Evolutionary conservation across 2,888 invertebrate species (phyloP), one percentile per base, ranked within the genome.

Genomic region (Thysanoteuthis rhombus): DNA sequence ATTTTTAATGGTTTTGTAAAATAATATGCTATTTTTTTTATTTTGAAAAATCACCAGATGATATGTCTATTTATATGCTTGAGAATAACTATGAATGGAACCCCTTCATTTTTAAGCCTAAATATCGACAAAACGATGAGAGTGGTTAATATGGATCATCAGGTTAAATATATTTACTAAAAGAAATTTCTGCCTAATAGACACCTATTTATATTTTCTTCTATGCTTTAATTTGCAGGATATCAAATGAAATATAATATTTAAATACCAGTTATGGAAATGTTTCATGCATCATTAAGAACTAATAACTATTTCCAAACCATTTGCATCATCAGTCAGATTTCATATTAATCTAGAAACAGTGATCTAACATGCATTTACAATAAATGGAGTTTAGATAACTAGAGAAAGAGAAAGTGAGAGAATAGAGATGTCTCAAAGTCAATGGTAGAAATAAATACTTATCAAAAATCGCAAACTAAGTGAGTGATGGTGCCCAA

Each of bases 401-500:
- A 75, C 75, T 75, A 75, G n/a, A 75, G 10, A 75, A n/a, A 75
- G n/a, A 75, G 75, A 75, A 19, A 36, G 75, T 36, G 75, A 75
- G n/a, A 75, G n/a, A 75, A 75, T 36, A 75, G 75, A 75, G 75
- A 75, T 75, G 75, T 75, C 75, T n/a, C n/a, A 75, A 75, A 75
- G 75, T 75, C n/a, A 75, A 75, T n/a, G n/a, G 75, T n/a, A 75
- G 75, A 75, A 75, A 75, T 16, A 19, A 75, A 75, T 75, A 75
- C n/a, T 75, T 75, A 75, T 75, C n/a, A 75, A 75, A 75, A 75
- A 75, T 75, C 75, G 75, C 75, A 75, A 75, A 75, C 75, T 75
- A 75, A 75, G 75, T 75, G 92, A 92, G 92, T 92, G 45, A 45
- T 92, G 92, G 45, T 92, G 92, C 92, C 92, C 92, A 92, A 42